Percentiles rank a stretch among this genome's conserved stretches.
Evolutionary conservation across 2,797 vertebrate species (phyloP).

Genomic region (Buphagus erythrorhynchus): DNA sequence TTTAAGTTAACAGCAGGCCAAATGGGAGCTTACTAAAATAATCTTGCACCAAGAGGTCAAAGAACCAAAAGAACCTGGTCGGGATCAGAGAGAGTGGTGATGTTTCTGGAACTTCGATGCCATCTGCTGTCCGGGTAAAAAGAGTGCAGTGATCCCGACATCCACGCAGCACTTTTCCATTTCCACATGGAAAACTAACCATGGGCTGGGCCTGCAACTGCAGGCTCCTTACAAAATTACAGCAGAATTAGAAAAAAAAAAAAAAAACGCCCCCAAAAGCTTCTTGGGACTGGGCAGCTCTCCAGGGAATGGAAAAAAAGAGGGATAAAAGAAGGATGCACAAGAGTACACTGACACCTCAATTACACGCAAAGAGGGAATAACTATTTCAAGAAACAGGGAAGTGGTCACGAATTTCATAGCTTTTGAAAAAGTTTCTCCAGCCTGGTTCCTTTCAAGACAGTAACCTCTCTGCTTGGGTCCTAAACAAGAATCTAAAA

Average conservation of each 20-base stretch:
- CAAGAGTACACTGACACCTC: neutral
- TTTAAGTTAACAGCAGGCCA: neutral
- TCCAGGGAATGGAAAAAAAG: neutral
- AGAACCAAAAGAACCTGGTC: neutral
- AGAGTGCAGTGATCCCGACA: neutral
- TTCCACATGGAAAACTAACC: neutral
- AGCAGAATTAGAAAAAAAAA: neutral
- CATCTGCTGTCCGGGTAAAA: constrained; percentile 64
- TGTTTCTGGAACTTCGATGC: constrained; percentile 12
- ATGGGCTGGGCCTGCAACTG: neutral
- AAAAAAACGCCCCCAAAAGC: neutral
- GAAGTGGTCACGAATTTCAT: neutral
- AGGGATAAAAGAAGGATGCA: neutral
- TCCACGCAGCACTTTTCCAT: neutral
- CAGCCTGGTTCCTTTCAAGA: neutral
- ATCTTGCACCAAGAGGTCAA: neutral
- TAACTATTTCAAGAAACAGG: neutral
- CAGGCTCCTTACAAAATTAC: neutral
- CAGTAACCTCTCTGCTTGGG: neutral
- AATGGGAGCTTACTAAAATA: neutral
- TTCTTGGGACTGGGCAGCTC: neutral
- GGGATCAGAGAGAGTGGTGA: accelerated
- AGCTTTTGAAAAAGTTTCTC: neutral
- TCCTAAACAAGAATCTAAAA: too few relatives aligned
- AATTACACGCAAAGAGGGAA: neutral